These are phyloP conservation scores for Rhynchonycteris naso DNA, from an alignment of 2,797 vertebrate species.

Conservation along the genomic window DNA sequence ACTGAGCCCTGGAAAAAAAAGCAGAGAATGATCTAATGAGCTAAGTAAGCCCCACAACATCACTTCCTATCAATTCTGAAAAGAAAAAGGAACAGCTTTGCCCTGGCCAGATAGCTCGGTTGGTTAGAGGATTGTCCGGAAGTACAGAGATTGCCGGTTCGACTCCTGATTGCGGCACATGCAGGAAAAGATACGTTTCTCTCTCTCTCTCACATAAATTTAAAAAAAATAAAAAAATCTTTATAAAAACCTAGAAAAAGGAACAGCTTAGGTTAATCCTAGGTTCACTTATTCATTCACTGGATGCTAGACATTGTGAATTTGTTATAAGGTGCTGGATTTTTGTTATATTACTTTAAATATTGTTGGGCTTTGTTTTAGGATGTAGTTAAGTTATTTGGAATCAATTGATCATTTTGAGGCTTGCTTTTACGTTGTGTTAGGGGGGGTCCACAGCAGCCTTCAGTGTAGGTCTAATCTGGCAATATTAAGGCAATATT, in stretches of 20 bases:
- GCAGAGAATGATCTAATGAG: background rate
- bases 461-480: slow-evolving; percentile 6
- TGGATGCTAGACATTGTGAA: background rate
- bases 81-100: background rate
- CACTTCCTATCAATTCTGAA: background rate
- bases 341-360: slow-evolving; percentile 38
- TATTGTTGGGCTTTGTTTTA: slow-evolving; percentile 30
- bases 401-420: background rate
- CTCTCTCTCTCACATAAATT: no score
- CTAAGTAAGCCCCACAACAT: background rate
- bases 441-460: background rate
- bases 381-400: background rate
- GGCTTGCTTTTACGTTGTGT: background rate
- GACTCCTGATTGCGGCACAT: no score
- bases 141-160: no score
- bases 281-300: background rate
- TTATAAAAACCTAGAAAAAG: background rate
- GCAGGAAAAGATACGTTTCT: no score
- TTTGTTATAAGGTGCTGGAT: background rate
- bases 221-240: no score
- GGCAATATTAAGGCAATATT: background rate
- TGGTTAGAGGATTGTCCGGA: no score
- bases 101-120: no score
- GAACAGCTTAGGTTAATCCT: background rate
- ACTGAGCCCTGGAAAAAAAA: slow-evolving; percentile 89